phyloP scores from a whole-genome alignment of 2,797 vertebrate genomes.

The Notamacropus eugenii region DNA sequence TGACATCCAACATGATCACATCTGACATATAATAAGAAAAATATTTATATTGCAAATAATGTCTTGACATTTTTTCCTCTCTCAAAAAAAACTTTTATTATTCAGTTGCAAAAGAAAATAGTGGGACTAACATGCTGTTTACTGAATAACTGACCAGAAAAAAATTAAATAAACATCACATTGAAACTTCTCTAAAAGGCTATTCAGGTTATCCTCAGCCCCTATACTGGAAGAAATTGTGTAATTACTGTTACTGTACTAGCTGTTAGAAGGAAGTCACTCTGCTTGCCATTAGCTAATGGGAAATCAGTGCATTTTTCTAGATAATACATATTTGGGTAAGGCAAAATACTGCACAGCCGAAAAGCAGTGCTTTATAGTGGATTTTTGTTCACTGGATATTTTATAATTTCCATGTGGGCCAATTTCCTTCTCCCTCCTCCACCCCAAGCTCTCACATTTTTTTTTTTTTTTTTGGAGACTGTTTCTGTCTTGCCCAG shows the following conservation, averaged over 20 bases:
- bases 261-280: background rate
- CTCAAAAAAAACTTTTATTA: background rate
- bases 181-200: slow-evolving; percentile 18
- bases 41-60: background rate
- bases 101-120: slow-evolving; percentile 19
- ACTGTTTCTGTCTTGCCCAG: background rate
- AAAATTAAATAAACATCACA: background rate
- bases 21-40: background rate
- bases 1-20: background rate
- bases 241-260: background rate
- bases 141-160: slow-evolving; percentile 30
- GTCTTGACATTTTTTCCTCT: background rate
- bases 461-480: background rate
- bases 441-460: no score
- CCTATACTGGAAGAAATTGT: slow-evolving; percentile 20
- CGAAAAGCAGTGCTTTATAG: background rate
- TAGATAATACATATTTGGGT: background rate
- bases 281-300: background rate
- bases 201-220: background rate
- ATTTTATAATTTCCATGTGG: background rate
- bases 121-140: background rate
- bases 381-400: background rate
- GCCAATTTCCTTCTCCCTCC: background rate
- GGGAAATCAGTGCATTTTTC: background rate
- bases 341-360: slow-evolving; percentile 4